Base-by-base conservation (phyloP, 2,888 invertebrate species). In the Bellardia bayeri region DNA sequence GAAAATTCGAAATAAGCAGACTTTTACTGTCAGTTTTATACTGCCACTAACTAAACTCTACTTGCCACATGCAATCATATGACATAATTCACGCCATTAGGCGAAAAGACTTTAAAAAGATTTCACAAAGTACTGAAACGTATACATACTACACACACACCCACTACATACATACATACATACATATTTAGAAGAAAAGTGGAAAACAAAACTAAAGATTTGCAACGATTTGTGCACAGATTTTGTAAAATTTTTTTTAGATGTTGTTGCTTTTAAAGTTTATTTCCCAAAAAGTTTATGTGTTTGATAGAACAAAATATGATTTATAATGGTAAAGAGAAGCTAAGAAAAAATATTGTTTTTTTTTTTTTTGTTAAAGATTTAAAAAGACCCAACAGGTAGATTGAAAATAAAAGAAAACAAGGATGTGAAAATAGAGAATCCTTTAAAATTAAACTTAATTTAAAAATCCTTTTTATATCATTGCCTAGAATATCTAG, bases 61-160 rank as follows among this genome's bases (percentile, higher is more conserved):
- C 85, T 82, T 87, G 87, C 85, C 87, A 85, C 87, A 87, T 82
- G 87, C 87, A 87, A 85, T 85, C 87, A 82, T 58, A 82, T 82
- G 85, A 85, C 87, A 87, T 87, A 87, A 87, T 87, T 87, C 75
- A 87, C 85, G 87, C 87, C 87, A 87, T 87, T 87, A 85, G 87
- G 87, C 87, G 82, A 87, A 87, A 82, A 87, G 82, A 79, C 85
- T 85, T 82, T 75, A 64, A 82, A 87, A 71, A 85, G 75, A 81
- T 85, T 85, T 81, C 14, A 7, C 5, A 76, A 80, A 72, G 14
- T 64, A 63, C n/a, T 33, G n/a, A 42, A 8, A 37, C 37, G 2
- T 5, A 5, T 2, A 56, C 7, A 49, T 11, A 33, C 42, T 23
- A 23, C 23, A 23, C 23, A 23, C 33, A 42, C 13, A 63, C 16